phyloP scores from a whole-genome alignment of 1,140 invertebrate genomes.

The Phthorimaea operculella region DNA sequence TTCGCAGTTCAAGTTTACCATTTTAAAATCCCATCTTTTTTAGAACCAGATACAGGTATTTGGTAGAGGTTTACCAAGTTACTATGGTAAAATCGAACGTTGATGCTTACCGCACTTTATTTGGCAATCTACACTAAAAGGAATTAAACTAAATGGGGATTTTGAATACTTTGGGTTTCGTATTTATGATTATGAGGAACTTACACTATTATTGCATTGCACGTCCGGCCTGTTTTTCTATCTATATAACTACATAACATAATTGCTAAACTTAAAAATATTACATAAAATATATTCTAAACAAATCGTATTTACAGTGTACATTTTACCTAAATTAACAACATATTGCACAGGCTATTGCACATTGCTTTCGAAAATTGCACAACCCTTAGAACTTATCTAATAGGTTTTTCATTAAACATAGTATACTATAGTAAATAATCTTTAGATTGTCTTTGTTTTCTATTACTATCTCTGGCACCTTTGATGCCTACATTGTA shows the following conservation, averaged over 20 bases:
- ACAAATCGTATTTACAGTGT: neutral
- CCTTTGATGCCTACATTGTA: conserved; percentile 24
- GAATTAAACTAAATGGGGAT: neutral
- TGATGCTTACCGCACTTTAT: too few relatives aligned
- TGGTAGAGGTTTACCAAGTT: too few relatives aligned
- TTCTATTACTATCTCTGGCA: conserved; percentile 32
- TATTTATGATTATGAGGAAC: conserved; percentile 8
- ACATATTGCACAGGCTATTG: conserved; percentile 26
- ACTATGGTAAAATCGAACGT: too few relatives aligned
- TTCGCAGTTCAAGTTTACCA: too few relatives aligned
- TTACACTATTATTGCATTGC: conserved; percentile 59
- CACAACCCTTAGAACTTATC: conserved; percentile 8
- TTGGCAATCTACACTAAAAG: too few relatives aligned
- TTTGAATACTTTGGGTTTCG: neutral
- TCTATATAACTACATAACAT: neutral
- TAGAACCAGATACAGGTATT: too few relatives aligned
- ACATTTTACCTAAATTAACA: neutral
- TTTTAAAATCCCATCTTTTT: too few relatives aligned
- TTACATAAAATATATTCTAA: neutral
- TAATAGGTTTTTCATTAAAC: conserved; percentile 8
- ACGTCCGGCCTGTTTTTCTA: conserved; percentile 42
- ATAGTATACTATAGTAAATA: conserved; percentile 12
- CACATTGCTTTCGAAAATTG: conserved; percentile 14
- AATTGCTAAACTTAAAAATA: neutral
- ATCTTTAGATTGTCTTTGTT: conserved; percentile 27